Evolutionary conservation across 2,797 vertebrate species (phyloP), one percentile per base, ranked within the genome.

Genomic region (Smutsia temminckii): DNA sequence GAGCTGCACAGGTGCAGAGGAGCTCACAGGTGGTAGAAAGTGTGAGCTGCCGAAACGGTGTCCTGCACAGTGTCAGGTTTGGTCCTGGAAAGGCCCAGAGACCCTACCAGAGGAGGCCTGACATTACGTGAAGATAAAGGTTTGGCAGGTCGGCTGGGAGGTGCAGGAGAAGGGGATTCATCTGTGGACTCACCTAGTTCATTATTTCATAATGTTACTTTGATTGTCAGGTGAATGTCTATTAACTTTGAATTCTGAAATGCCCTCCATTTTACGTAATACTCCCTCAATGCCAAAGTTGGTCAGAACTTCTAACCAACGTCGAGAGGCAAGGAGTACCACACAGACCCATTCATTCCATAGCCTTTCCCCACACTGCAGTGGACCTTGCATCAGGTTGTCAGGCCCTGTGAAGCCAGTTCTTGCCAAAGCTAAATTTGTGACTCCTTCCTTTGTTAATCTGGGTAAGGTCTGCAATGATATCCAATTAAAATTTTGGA

Each of bases 181-280:
- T 12, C 84, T 94, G 94, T 88, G 87, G 71, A 90, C 46, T 74
- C 55, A 55, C 77, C 84, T 59, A 16, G 51, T 78, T 68, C 71
- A 16, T 46, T 25, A 42, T 91, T 90, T 66, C 59, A 93, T 75
- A 42, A 20, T 83, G 40, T 96, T 85, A 42, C 55, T 81, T 83
- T 37, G 42, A 89, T 71, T 86, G 75, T 89, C 49, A 77, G 21
- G 32, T 77, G 86, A 96, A 46, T 49, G 46, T 83, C 63, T 85
- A 0, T 42, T 23, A 89, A 46, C 57, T 92, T 89, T 32, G 23
- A 84, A 69, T 79, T 86, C 78, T 63, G 25, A 93, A 95, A 32
- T 71, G 61, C 5, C 49, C 20, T 64, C 85, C 32, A 1, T 53
- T 79, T 63, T 42, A 27, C 89, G 55, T 32, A 57, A 0, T 55